Conservation (phyloP, 2,888 invertebrate species). For the Drosophila acutilabella region DNA sequence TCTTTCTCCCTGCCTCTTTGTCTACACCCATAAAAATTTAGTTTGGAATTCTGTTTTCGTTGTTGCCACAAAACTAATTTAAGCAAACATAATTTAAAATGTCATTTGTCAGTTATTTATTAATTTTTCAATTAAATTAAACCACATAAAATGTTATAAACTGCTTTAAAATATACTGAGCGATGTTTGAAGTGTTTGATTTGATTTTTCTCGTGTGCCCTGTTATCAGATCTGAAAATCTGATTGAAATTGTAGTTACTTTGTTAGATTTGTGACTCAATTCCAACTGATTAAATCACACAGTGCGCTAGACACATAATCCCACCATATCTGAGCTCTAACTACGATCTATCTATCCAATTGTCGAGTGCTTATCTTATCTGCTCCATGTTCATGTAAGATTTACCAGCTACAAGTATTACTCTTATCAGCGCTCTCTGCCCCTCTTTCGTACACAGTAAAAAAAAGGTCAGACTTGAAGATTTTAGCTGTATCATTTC, state of each 20-base stretch:
- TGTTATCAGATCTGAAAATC: not conserved
- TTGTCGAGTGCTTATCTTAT: constrained; percentile 51
- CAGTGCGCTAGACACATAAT: not conserved
- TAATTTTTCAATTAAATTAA: not conserved
- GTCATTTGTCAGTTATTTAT: constrained; percentile 1
- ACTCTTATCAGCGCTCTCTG: constrained; percentile 34
- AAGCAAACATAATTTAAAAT: constrained; percentile 5
- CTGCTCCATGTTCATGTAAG: constrained; percentile 43
- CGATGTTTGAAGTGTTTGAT: not conserved
- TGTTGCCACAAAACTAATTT: not conserved
- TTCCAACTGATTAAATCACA: not conserved
- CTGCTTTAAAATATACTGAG: too few relatives aligned
- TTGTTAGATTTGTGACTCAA: not conserved
- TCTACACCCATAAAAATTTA: not conserved
- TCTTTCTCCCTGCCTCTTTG: too few relatives aligned
- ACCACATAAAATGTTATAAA: not conserved
- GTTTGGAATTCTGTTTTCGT: constrained; percentile 3
- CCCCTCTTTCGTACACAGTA: constrained; percentile 12
- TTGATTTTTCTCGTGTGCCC: not conserved
- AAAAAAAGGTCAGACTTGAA: too few relatives aligned
- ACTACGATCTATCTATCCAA: not conserved
- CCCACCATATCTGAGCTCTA: not conserved
- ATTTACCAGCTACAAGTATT: constrained; percentile 50
- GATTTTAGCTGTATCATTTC: too few relatives aligned
- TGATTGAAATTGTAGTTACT: not conserved